phyloP scores from a whole-genome alignment of 2,797 vertebrate species.

The Decapterus maruadsi region DNA sequence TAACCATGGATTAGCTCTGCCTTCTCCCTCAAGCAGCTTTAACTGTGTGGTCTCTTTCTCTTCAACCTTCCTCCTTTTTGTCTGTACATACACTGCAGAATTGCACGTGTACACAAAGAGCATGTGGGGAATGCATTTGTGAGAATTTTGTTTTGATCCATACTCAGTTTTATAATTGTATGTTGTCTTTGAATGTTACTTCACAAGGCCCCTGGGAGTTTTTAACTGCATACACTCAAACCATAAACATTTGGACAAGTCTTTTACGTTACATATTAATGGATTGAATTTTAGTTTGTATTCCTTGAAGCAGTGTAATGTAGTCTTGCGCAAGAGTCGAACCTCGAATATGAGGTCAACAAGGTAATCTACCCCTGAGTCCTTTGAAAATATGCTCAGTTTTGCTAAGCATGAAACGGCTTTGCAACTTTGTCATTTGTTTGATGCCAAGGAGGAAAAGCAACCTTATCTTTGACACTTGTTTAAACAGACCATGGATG shows the following conservation, averaged over 20 bases:
- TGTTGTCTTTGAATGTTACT: not conserved
- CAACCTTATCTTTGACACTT: conserved; percentile 62
- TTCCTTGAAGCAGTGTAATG: conserved; percentile 7
- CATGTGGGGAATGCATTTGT: conserved; percentile 9
- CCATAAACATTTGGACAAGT: not conserved
- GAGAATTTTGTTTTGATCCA: conserved; percentile 4
- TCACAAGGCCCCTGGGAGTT: not conserved
- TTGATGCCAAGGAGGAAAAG: conserved; percentile 48
- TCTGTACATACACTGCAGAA: conserved; percentile 26
- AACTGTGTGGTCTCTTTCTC: conserved; percentile 72
- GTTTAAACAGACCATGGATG: conserved; percentile 63
- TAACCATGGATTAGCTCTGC: conserved; percentile 77
- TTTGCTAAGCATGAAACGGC: conserved; percentile 38
- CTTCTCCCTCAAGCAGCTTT: conserved; percentile 67
- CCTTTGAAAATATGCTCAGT: conserved; percentile 27
- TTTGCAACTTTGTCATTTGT: conserved; percentile 44
- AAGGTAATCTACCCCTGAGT: conserved; percentile 30
- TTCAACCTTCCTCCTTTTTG: conserved; percentile 47
- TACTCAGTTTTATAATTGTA: not conserved
- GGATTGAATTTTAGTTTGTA: conserved; percentile 5
- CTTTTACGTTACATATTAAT: too few relatives aligned
- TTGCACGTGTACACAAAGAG: conserved; percentile 21
- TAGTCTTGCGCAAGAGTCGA: not conserved
- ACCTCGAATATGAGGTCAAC: conserved; percentile 26
- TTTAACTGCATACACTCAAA: not conserved